A percentile compares a stretch with the other conserved stretches of the same genome.
These are phyloP conservation scores for Dryocosmus kuriphilus DNA, from an alignment of 2,888 invertebrate species.

Conservation along the genomic window DNA sequence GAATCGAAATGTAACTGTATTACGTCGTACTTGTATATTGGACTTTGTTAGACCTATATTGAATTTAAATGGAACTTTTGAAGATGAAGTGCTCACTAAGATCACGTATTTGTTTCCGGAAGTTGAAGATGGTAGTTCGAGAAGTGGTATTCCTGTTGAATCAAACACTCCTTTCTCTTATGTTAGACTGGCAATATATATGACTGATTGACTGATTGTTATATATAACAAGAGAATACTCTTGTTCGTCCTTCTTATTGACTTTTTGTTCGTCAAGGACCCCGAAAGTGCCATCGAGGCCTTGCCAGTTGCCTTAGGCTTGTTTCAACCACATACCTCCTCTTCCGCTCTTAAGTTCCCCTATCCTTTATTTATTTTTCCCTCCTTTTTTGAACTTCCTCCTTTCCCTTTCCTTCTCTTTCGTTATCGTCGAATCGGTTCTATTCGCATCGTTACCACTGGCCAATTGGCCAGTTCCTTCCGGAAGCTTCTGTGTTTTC, in stretches of 20 bases:
- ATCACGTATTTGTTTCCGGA: slow-evolving; percentile 25
- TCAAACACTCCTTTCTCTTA: not conserved
- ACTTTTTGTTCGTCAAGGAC: slow-evolving; percentile 36
- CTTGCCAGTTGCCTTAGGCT: slow-evolving; percentile 18
- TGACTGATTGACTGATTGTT: too few relatives aligned
- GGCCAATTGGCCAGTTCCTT: not conserved
- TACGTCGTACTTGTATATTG: too few relatives aligned
- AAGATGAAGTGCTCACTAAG: slow-evolving; percentile 6
- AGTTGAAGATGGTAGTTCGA: slow-evolving; percentile 20
- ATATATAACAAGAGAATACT: slow-evolving; percentile 20
- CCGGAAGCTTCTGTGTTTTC: slow-evolving; percentile 16
- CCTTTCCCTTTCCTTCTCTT: slow-evolving; percentile 5
- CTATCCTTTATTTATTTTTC: slow-evolving; percentile 22
- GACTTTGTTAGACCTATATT: not conserved
- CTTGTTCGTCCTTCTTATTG: slow-evolving; percentile 23
- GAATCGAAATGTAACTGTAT: not conserved
- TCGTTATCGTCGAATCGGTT: slow-evolving; percentile 1
- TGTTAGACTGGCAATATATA: not conserved
- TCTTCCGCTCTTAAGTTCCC: slow-evolving; percentile 40
- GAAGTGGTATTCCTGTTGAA: slow-evolving; percentile 19
- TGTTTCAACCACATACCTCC: slow-evolving; percentile 35
- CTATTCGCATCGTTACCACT: slow-evolving; percentile 15
- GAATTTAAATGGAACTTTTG: slow-evolving; percentile 11
- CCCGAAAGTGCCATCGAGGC: slow-evolving; percentile 27
- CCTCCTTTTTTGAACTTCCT: slow-evolving; percentile 2